These are phyloP conservation scores for Hyppa rectilinea DNA, from an alignment of 2,888 invertebrate genomes.

Conservation along the genomic window DNA sequence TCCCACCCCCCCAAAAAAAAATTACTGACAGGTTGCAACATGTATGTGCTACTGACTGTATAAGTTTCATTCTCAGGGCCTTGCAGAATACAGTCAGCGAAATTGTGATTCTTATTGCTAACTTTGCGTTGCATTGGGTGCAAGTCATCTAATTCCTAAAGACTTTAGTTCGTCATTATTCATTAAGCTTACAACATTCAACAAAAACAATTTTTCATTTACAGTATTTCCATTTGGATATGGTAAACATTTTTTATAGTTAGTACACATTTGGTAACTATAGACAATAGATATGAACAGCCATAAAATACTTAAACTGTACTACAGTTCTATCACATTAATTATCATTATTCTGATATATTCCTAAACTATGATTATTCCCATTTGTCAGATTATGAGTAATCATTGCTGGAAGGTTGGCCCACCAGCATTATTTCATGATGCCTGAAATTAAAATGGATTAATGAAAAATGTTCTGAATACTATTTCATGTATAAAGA, in stretches of 20 bases:
- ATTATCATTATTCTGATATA: slow-evolving; percentile 40
- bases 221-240: slow-evolving; percentile 5
- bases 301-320: slow-evolving; percentile 59
- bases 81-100: slow-evolving; percentile 2
- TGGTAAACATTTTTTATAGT: slow-evolving; percentile 3
- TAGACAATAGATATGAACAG: slow-evolving; percentile 49
- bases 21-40: neutral
- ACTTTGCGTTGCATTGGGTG: slow-evolving; percentile 1
- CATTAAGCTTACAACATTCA: slow-evolving; percentile 25
- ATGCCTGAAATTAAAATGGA: slow-evolving; percentile 78
- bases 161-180: slow-evolving; percentile 16
- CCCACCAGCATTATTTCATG: slow-evolving; percentile 83
- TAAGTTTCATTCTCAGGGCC: slow-evolving; percentile 10
- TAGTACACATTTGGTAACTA: slow-evolving; percentile 54
- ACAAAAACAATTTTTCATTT: slow-evolving; percentile 21
- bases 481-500: neutral
- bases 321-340: slow-evolving; percentile 69
- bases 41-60: neutral
- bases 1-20: no score
- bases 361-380: slow-evolving; percentile 31
- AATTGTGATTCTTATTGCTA: slow-evolving; percentile 20
- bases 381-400: slow-evolving; percentile 71
- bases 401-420: slow-evolving; percentile 77
- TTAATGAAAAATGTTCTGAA: slow-evolving; percentile 1
- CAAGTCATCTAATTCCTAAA: slow-evolving; percentile 13